Evolutionary conservation across 2,113 vertebrate species (phyloP), one percentile per base, ranked within the genome.

Genomic region (Xyliphius kryptos): DNA sequence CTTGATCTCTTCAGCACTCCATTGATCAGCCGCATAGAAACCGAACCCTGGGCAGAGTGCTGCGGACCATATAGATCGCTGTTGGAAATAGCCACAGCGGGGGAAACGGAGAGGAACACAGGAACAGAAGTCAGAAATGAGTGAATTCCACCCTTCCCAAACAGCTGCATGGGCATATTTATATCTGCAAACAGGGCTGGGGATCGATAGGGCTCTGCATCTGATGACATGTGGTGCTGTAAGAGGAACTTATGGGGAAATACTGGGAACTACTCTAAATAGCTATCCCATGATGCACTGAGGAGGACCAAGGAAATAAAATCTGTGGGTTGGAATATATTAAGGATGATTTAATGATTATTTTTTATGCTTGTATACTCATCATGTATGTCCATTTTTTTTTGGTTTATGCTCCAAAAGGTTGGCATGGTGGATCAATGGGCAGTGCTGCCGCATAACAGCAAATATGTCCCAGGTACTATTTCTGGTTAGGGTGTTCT

Each of bases 1-100:
- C 51, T 56, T 13, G 21, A 47, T 55, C 56, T 59, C 38, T n/a
- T n/a, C n/a, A n/a, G n/a, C n/a, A n/a, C n/a, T n/a, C n/a, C 26
- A 71, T 77, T 56, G 63, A 74, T 73, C 48, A 22, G 60, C 38
- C 5, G 46, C 59, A 26, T 57, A 62, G 74, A 62, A 73, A 76
- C 65, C 54, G 15, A 63, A 80, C 69, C 70, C 73, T 55, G 38
- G 66, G 57, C 72, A 5, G 51, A 73, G 64, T 17, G 74, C 61
- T 46, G 56, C 19, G 44, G 54, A 57, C 56, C 74, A n/a, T 78
- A 83, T 84, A 68, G 78, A 82, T 79, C 3, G 50, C 9, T 56
- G 64, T 64, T 72, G 60, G 70, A 81, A 83, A 86, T 83, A 83
- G 61, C 70, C 54, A 32, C 59, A 21, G 11, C 2, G n/a, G 54